Conservation (phyloP, 2,888 invertebrate genomes). For the Trichogramma evanescens region DNA sequence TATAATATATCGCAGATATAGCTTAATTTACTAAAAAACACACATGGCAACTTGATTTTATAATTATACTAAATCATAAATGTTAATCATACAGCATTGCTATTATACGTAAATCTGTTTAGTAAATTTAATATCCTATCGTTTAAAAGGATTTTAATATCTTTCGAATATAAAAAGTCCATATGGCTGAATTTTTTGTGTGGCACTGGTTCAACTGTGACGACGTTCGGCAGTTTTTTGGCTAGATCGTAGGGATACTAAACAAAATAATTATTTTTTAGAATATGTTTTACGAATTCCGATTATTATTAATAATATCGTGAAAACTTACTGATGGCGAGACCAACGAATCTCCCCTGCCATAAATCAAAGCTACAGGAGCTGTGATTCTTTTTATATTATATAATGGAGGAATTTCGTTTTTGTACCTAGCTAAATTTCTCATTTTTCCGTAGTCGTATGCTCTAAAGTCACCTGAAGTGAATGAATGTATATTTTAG, state of each 20-base stretch:
- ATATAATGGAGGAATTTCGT: slow-evolving; percentile 23
- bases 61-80: not conserved
- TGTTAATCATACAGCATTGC: not conserved
- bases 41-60: too few relatives aligned
- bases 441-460: slow-evolving; percentile 24
- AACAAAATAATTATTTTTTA: not conserved
- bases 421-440: slow-evolving; percentile 26
- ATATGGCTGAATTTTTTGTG: not conserved
- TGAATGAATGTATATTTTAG: not conserved
- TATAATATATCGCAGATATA: too few relatives aligned
- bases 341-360: slow-evolving; percentile 26
- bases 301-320: too few relatives aligned
- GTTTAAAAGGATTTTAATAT: not conserved
- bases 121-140: not conserved
- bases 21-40: too few relatives aligned
- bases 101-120: not conserved
- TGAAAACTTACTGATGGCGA: slow-evolving; percentile 11
- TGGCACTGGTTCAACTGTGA: not conserved
- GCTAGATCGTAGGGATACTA: not conserved
- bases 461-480: slow-evolving; percentile 26
- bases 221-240: not conserved
- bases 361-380: slow-evolving; percentile 30
- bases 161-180: slow-evolving; percentile 1
- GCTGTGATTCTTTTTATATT: slow-evolving; percentile 25
- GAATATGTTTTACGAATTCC: not conserved